Conservation (phyloP, 2,113 vertebrate species). For the Anarrhichthys ocellatus region DNA sequence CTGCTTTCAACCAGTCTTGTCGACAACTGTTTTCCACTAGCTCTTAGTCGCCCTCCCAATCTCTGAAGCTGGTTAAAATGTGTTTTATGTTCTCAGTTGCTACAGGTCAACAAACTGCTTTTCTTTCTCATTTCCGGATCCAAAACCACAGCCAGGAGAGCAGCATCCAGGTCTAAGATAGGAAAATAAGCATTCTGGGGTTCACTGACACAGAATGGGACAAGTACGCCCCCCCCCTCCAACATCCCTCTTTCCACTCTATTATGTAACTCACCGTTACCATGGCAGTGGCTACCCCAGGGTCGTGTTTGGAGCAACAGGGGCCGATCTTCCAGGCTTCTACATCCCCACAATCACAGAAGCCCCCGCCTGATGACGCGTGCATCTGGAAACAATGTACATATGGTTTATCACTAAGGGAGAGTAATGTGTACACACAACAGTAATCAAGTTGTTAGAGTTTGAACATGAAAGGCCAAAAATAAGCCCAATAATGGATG, state of each 20-base stretch:
- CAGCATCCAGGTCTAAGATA: constrained; percentile 54
- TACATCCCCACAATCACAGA: constrained; percentile 97
- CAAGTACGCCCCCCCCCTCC: constrained; percentile 39
- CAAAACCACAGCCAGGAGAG: constrained; percentile 39
- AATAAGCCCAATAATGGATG: neutral
- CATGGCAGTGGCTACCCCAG: constrained; percentile 83
- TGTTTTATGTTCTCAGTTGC: constrained; percentile 21
- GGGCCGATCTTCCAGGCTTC: constrained; percentile 98
- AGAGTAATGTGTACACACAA: constrained; percentile 4
- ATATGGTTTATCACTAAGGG: constrained; percentile 23
- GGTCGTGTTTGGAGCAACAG: constrained; percentile 91
- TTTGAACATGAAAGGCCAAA: neutral
- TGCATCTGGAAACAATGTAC: constrained; percentile 88
- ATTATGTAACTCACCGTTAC: constrained; percentile 88
- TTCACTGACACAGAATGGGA: constrained; percentile 72
- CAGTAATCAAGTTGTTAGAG: constrained; percentile 13
- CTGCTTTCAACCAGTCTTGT: neutral
- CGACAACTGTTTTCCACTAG: constrained; percentile 6
- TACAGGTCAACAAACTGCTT: constrained; percentile 42
- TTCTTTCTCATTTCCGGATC: constrained; percentile 50
- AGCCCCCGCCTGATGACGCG: constrained; percentile 94
- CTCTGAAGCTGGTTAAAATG: constrained; percentile 19
- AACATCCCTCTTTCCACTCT: constrained; percentile 62
- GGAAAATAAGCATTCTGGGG: constrained; percentile 75
- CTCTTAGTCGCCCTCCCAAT: neutral